phyloP scores from a whole-genome alignment of 2,113 vertebrate species.

The Haemorhous mexicanus region DNA sequence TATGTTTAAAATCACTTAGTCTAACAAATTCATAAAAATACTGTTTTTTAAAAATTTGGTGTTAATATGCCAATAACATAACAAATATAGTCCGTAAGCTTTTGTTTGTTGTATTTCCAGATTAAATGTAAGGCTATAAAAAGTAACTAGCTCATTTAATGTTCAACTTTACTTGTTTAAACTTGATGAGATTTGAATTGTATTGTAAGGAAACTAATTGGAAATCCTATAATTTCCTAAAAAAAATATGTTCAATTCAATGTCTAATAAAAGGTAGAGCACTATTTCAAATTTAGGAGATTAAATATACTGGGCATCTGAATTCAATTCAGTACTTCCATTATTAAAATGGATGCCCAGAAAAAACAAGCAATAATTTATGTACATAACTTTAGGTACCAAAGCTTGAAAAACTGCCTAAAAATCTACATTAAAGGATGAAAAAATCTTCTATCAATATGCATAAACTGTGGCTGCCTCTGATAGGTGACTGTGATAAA shows the following conservation, averaged over 20 bases:
- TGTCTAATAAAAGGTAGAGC: neutral
- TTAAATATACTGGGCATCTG: neutral
- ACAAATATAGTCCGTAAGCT: neutral
- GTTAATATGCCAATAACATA: neutral
- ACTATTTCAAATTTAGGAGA: constrained; percentile 2
- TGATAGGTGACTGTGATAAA: neutral
- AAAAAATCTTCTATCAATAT: neutral
- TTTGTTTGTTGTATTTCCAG: neutral
- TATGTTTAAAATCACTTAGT: neutral
- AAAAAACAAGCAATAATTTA: neutral
- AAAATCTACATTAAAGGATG: neutral
- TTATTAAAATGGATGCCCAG: neutral
- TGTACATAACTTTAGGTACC: neutral
- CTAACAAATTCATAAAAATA: neutral
- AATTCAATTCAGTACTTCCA: neutral
- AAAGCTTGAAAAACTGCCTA: neutral
- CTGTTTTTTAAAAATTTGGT: rapidly evolving
- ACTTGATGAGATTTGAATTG: neutral
- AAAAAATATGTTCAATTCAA: neutral
- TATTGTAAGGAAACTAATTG: neutral
- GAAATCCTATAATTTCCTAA: neutral
- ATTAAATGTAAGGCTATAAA: neutral
- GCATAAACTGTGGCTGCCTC: neutral
- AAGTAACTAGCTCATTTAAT: neutral
- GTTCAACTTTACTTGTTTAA: neutral